phyloP scores from a whole-genome alignment of 2,797 vertebrate genomes.

The Lepilemur septentrionalis region DNA sequence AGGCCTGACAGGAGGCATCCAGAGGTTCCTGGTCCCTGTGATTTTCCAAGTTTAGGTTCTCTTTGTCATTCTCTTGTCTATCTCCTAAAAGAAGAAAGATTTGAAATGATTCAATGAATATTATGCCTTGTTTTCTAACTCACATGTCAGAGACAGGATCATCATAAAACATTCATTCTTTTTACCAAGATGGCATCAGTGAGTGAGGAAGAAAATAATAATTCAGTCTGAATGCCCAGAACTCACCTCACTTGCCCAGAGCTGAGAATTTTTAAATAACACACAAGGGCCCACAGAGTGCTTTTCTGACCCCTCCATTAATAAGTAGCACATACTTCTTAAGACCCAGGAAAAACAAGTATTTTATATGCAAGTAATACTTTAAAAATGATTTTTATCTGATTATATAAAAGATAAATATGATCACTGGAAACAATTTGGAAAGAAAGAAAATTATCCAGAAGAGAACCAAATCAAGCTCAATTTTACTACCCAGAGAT shows the following conservation, averaged over 20 bases:
- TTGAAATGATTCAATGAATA: not conserved
- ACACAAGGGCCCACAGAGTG: not conserved
- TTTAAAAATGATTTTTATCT: constrained; percentile 19
- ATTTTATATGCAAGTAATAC: not conserved
- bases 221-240: rapidly evolving
- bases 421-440: not conserved
- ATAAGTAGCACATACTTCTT: not conserved
- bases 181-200: not conserved
- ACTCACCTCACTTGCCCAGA: not conserved
- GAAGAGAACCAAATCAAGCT: not conserved
- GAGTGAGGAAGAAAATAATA: not conserved
- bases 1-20: not conserved
- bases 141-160: not conserved
- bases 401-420: constrained; percentile 4
- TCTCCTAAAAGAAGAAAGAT: constrained; percentile 59
- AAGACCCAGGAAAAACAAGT: not conserved
- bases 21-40: constrained; percentile 47
- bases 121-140: not conserved
- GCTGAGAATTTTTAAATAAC: not conserved
- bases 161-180: not conserved
- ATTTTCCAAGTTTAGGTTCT: constrained; percentile 74
- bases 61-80: constrained; percentile 74
- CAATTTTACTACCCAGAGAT: not conserved
- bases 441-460: not conserved
- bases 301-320: not conserved